Percentiles rank a stretch among this genome's conserved stretches.
Conservation (phyloP, 2,888 invertebrate species). For the Plebejus argus region DNA sequence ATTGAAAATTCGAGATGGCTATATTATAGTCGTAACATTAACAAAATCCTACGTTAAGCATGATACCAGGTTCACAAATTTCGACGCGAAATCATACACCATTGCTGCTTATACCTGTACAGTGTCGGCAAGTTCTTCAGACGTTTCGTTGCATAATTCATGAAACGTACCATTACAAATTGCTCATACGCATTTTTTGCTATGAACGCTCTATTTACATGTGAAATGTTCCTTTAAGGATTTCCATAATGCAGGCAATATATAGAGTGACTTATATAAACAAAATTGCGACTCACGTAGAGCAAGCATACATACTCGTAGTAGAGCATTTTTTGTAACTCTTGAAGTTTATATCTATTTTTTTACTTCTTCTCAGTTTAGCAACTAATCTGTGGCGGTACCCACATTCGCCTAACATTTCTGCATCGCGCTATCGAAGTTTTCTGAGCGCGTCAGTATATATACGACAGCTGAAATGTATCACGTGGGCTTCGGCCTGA, state of each 20-base stretch:
- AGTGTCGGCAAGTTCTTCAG: constrained; percentile 15
- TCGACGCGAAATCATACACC: not conserved
- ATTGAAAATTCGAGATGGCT: too few relatives aligned
- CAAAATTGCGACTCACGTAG: not conserved
- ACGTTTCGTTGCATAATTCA: constrained; percentile 24
- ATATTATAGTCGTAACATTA: too few relatives aligned
- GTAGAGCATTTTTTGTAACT: too few relatives aligned
- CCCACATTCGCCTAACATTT: too few relatives aligned
- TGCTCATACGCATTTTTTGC: constrained; percentile 28
- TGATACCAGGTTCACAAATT: not conserved
- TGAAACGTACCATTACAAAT: constrained; percentile 24
- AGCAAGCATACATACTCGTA: too few relatives aligned
- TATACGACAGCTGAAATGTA: too few relatives aligned
- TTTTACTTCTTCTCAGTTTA: too few relatives aligned
- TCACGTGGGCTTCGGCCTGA: too few relatives aligned
- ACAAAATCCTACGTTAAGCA: too few relatives aligned
- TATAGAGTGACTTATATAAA: constrained; percentile 13
- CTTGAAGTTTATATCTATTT: not conserved
- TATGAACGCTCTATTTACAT: constrained; percentile 30
- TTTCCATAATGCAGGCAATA: constrained; percentile 17
- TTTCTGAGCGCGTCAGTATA: too few relatives aligned
- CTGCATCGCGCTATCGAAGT: too few relatives aligned
- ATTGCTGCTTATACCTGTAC: not conserved
- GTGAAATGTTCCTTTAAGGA: constrained; percentile 14
- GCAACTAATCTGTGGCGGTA: too few relatives aligned